Conservation (phyloP, 2,888 invertebrate species). For the Watsonalla cultraria region DNA sequence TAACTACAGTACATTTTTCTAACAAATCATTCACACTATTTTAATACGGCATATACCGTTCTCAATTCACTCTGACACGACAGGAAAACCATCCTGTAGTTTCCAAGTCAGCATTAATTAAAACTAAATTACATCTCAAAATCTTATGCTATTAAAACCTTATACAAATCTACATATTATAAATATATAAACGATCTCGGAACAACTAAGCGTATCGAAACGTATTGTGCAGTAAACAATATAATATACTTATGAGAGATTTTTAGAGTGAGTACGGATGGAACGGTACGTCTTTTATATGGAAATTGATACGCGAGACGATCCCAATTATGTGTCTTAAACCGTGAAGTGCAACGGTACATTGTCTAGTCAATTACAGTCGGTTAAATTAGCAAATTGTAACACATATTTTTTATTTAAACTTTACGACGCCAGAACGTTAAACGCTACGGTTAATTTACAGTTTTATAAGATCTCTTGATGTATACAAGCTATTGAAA, state of each 20-base stretch:
- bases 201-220: slow-evolving; percentile 55
- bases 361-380: neutral
- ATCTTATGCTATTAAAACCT: slow-evolving; percentile 36
- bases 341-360: neutral
- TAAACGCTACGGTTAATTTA: neutral
- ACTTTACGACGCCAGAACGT: neutral
- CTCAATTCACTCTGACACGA: neutral
- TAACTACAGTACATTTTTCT: no score
- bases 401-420: neutral
- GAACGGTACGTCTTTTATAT: neutral
- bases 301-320: slow-evolving; percentile 7
- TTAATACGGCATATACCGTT: no score
- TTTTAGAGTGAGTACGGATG: neutral
- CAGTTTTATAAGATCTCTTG: neutral
- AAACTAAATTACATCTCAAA: slow-evolving; percentile 19
- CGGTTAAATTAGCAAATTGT: neutral
- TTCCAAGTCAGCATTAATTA: slow-evolving; percentile 26
- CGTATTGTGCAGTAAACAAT: slow-evolving; percentile 50
- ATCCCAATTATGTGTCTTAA: slow-evolving; percentile 1
- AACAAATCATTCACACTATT: neutral
- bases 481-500: no score
- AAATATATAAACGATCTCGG: slow-evolving; percentile 46
- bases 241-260: slow-evolving; percentile 15
- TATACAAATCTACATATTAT: slow-evolving; percentile 44
- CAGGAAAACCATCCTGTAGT: slow-evolving; percentile 6